Evolutionary conservation across 2,888 invertebrate genomes (phyloP).

Genomic region (Parnassius smintheus): DNA sequence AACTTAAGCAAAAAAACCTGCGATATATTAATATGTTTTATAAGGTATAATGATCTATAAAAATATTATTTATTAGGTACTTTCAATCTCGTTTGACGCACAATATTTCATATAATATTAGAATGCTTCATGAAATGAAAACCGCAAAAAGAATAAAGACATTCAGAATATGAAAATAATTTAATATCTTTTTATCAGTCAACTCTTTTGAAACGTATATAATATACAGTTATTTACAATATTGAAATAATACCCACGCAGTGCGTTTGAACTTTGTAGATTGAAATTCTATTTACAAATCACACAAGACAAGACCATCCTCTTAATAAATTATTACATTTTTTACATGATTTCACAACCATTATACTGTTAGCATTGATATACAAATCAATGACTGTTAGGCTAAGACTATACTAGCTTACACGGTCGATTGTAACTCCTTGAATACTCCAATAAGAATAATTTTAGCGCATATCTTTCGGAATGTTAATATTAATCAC

Average conservation of each 20-base stretch:
- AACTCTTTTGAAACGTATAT: slow-evolving; percentile 21
- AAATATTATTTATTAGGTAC: no score
- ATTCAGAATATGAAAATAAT: slow-evolving; percentile 33
- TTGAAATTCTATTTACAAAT: slow-evolving; percentile 2
- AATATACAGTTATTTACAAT: slow-evolving; percentile 35
- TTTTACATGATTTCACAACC: slow-evolving; percentile 6
- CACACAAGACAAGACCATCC: neutral
- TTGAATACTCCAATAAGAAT: no score
- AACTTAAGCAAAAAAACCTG: no score
- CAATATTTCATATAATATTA: no score
- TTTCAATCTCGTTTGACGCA: no score
- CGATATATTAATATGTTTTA: no score
- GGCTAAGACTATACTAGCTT: neutral
- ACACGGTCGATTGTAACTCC: no score
- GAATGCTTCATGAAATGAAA: neutral
- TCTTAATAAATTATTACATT: neutral
- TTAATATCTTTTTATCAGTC: slow-evolving; percentile 33
- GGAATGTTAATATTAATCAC: no score
- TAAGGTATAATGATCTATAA: no score
- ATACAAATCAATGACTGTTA: neutral
- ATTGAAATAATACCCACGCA: neutral
- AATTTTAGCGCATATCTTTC: no score
- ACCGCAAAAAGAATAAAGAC: neutral
- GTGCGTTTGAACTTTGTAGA: neutral
- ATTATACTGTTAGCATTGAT: no score